Base-by-base conservation (phyloP, 1,140 invertebrate genomes). In the Plodia interpunctella region DNA sequence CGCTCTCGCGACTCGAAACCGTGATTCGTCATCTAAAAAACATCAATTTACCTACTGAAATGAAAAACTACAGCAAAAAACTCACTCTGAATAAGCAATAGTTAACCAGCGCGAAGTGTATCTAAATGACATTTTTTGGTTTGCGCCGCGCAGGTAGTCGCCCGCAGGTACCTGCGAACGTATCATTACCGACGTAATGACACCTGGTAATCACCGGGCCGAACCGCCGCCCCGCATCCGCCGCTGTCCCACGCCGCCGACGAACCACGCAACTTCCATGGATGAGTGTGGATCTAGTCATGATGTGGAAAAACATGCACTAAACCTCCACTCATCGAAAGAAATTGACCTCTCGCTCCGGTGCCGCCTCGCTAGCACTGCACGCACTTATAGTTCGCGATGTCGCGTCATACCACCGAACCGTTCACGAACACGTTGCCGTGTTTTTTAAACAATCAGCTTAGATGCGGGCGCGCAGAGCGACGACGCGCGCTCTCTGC, bases 251-350 rank as follows among this genome's bases (percentile, higher is more conserved):
- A 56, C 57, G 57, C 60, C 61, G 62, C 55, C 68, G 87, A 70
- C 63, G 83, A 83, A 71, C 74, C 79, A 76, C 80, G 85, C 87
- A 88, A 88, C 88, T 90, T 89, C 88, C 81, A 83, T 90, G 88
- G 90, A 90, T 90, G 88, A 90, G 90, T 90, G 90, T 90, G 90
- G 90, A 90, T 90, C 90, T 90, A 90, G 90, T 90, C 90, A 90
- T 90, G 90, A 82, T 86, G 73, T 57, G 35, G 62, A 74, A 72
- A 78, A 74, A 90, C 90, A 90, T 90, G 90, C 90, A 90, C 90
- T 89, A 90, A 87, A 90, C 87, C 88, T 88, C 82, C 90, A 90
- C 90, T 86, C 90, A 90, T 87, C 90, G 87, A 90, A 89, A 88
- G 87, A 90, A 88, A 88, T 90, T 89, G 87, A 86, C 80, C 64